These are phyloP conservation scores for Plusia festucae DNA, from an alignment of 2,888 invertebrate species.

Conservation along the genomic window DNA sequence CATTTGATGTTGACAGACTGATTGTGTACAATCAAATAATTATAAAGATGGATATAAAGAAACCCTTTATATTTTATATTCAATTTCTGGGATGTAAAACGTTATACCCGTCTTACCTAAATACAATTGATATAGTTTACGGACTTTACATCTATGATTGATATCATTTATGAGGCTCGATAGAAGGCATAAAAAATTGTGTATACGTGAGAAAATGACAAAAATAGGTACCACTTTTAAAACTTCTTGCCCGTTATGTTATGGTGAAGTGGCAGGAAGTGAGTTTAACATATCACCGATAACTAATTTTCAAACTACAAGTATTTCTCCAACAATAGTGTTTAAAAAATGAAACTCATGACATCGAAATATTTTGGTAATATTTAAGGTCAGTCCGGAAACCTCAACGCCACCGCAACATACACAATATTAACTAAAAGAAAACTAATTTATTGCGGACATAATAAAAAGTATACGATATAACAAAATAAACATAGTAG, in stretches of 20 bases:
- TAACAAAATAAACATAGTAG: background rate
- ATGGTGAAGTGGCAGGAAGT: too few relatives aligned
- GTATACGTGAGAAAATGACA: too few relatives aligned
- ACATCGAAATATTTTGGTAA: background rate
- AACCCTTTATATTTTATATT: too few relatives aligned
- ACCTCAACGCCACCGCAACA: background rate
- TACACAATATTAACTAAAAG: background rate
- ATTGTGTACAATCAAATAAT: background rate
- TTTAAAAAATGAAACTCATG: too few relatives aligned
- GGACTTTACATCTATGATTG: background rate
- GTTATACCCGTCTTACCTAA: too few relatives aligned
- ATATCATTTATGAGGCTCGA: background rate
- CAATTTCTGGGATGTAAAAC: too few relatives aligned
- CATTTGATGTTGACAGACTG: background rate
- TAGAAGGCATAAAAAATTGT: background rate
- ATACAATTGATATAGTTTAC: too few relatives aligned
- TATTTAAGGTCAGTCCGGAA: background rate
- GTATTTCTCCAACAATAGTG: too few relatives aligned
- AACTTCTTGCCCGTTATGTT: too few relatives aligned
- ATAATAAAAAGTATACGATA: slow-evolving; percentile 2
- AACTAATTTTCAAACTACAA: too few relatives aligned
- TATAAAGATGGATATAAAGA: background rate
- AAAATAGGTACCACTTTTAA: too few relatives aligned
- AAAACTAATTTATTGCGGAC: slow-evolving; percentile 7
- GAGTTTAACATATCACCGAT: too few relatives aligned